Base-by-base conservation (phyloP, 2,113 vertebrate species). In the Cottus gobio region DNA sequence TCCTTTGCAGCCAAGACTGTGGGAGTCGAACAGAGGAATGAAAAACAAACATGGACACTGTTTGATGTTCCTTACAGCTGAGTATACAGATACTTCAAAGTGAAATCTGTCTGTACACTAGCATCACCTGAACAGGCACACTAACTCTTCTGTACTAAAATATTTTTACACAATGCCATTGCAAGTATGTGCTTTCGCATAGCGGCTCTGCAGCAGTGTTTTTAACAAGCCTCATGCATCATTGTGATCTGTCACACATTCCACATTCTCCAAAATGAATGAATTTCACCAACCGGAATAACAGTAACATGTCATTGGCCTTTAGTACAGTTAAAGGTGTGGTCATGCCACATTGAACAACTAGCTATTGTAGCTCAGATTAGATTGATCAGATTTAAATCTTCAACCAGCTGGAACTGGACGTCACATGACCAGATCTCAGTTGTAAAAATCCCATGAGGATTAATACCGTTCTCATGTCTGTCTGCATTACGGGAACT, bases 1-100 rank as follows among this genome's bases (percentile, higher is more conserved):
- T 30, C 71, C 64, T 66, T 77, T 61, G 77, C 65, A 44, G 64
- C 60, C 63, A 70, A 64, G 68, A 57, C 91, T 86, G 85, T 72
- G 65, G 83, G 84, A 83, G 84, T 64, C 18, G 37, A 80, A 83
- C 31, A 67, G 60, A 86, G 46, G 77, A 87, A 91, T 83, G 83
- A 66, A 84, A 87, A 93, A 88, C 73, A 93, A 87, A 87, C 50
- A 70, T 24, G 24, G 57, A 44, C 48, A 4, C 22, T 50, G 61
- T 77, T 58, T 81, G 67, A 82, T 70, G 48, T 78, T 65, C 66
- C 39, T 85, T 58, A 52, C 87, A 89, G 89, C 88, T 91, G 88
- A 79, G 87, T 69, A 84, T 71, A 89, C 89, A 46, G 76, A 20
- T 37, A 20, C 78, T 31, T 82, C 75, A 78, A 79, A 89, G 61